Conservation (phyloP, 2,113 vertebrate species). For the Tursiops truncatus region DNA sequence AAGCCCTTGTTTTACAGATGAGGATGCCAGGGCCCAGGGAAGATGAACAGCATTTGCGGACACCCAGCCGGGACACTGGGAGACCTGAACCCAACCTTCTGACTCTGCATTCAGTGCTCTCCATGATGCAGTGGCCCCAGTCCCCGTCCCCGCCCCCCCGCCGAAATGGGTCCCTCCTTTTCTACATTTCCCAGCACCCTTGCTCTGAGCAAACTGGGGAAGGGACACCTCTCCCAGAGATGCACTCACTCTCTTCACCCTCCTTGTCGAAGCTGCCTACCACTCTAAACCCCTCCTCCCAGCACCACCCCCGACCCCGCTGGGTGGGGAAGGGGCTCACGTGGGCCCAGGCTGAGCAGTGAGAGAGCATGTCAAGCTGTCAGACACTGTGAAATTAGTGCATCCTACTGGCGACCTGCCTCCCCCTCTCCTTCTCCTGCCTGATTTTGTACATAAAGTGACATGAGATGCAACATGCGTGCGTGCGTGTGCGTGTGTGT, state of each 20-base stretch:
- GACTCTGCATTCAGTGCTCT: background rate
- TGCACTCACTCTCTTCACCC: background rate
- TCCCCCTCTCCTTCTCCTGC: constrained; percentile 4
- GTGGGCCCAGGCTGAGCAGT: background rate
- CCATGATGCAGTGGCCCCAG: background rate
- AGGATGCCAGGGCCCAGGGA: background rate
- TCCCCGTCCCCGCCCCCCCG: too few relatives aligned
- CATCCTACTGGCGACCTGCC: background rate
- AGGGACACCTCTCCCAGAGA: background rate
- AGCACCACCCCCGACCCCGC: background rate
- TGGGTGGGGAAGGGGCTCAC: background rate
- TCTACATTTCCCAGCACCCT: background rate
- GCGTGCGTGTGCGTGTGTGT: background rate
- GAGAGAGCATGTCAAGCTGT: constrained; percentile 49
- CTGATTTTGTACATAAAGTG: constrained; percentile 79
- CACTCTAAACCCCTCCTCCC: background rate
- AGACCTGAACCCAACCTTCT: background rate
- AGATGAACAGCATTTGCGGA: background rate
- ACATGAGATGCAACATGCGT: constrained; percentile 32
- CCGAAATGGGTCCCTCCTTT: background rate
- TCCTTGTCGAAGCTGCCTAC: background rate
- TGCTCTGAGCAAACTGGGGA: background rate
- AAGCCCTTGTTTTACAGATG: background rate
- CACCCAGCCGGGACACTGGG: fast-evolving
- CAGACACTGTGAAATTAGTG: constrained; percentile 70